Evolutionary conservation across 1,140 invertebrate genomes (phyloP), one percentile per base, ranked within the genome.

Genomic region (Ooceraea biroi): DNA sequence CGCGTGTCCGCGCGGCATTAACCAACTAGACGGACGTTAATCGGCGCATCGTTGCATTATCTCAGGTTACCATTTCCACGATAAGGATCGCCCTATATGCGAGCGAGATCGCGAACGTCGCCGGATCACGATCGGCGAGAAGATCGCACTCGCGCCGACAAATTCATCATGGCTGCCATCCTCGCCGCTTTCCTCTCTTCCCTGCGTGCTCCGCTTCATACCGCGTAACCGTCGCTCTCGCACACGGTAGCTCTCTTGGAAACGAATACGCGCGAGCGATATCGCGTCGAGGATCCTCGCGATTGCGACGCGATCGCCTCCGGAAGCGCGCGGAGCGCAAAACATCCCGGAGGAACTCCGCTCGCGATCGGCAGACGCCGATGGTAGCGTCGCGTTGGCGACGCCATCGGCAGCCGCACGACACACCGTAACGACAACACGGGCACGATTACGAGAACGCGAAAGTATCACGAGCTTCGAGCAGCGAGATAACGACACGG

Each of bases 81-180:
- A 36, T 58, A 25, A 25, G 27, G 1, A 14, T 27, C 73, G n/a
- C 30, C 22, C 27, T 12, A 2, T 10, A 3, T 7, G 12, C 11
- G n/a, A 46, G 27, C 46, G 48, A 46, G 11, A 72, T 50, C 58
- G 69, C 46, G 41, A 12, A 14, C 7, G 44, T n/a, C n/a, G n/a
- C 27, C 50, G 69, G 52, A 84, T 30, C 3, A 84, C 60, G 44
- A 55, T 85, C 77, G 58, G 82, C 74, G 76, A 66, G 80, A 36
- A 66, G 84, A n/a, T 73, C 61, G 69, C 72, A 73, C 85, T 85
- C 77, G 50, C 77, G 82, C 77, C 83, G 36, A n/a, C 36, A 83
- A 83, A 83, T 74, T 78, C 86, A 71, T 89, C 68, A 89, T 89
- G 88, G 88, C 88, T 58, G 87, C 69, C 86, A 83, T 72, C 63